Percentiles rank a stretch among this genome's conserved stretches.
Evolutionary conservation across 2,797 vertebrate species (phyloP).

Genomic region (Ispidina picta): DNA sequence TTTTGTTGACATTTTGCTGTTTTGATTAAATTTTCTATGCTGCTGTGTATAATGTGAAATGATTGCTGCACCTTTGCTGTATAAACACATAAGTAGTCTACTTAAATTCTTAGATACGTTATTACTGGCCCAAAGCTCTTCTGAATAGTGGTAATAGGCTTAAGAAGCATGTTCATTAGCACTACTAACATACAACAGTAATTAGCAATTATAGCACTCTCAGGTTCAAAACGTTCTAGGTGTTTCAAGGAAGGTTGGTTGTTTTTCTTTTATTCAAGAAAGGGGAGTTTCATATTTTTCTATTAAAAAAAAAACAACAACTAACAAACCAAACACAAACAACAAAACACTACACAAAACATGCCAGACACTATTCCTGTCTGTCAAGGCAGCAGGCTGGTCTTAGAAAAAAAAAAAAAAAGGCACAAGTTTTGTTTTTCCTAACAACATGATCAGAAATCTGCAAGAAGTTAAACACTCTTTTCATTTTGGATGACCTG

Average conservation of each 20-base stretch:
- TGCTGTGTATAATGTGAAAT: neutral
- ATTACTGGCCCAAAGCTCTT: neutral
- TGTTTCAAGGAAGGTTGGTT: neutral
- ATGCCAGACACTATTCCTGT: too few species aligned
- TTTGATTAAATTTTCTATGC: conserved; percentile 45
- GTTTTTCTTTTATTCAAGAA: neutral
- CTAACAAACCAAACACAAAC: too few species aligned
- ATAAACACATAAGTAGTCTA: neutral
- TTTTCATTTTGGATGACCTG: too few species aligned
- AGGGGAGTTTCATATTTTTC: neutral
- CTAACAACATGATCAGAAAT: neutral
- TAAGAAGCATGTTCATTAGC: conserved; percentile 25
- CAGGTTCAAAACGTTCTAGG: neutral
- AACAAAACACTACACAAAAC: too few species aligned
- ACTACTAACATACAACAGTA: neutral
- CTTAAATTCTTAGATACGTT: neutral
- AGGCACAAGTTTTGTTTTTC: too few species aligned
- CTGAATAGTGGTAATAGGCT: neutral
- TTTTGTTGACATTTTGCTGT: conserved; percentile 58
- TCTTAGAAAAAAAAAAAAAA: too few species aligned
- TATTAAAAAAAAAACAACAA: neutral
- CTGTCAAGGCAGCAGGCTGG: too few species aligned
- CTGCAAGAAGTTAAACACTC: too few species aligned
- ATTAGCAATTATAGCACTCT: conserved; percentile 14
- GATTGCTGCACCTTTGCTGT: neutral